Base-by-base conservation (phyloP, 2,888 invertebrate genomes). In the Apamea monoglypha region DNA sequence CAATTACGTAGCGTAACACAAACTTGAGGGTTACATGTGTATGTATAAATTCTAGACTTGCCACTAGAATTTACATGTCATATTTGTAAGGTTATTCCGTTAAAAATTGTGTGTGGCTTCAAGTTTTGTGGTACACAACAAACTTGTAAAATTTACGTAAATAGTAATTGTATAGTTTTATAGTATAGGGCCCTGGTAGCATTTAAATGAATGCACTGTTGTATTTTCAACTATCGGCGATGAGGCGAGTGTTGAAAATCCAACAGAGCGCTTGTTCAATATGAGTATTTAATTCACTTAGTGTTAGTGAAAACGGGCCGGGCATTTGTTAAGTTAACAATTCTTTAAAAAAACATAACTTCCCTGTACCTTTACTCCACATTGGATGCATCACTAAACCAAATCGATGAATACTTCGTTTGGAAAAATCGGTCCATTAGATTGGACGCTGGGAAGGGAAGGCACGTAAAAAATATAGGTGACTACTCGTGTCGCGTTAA, bases 371-470 rank as follows among this genome's bases (percentile, higher is more conserved):
- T 67, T 80, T 16, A 44, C 61, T 56, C 73, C 50, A 69, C 63
- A 73, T 67, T 40, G 47, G 50, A 66, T 68, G 53, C 53, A 71
- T 61, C 63, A 53, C 74, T 86, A 78, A 61, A 50, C 71, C 18
- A 74, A 77, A 82, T 82, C 82, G 72, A 78, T 82, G 75, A 84
- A 72, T 74, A 63, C 68, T 82, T 84, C 82, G 69, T 68, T 73
- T 36, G 86, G 86, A 84, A 84, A 84, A 78, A 78, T 69, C 86
- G 86, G 61, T 78, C 72, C 66, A 84, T 82, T 84, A 78, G 74
- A 70, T 82, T 69, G 44, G 32, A 73, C n/a, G 63, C 59, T 47
- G 61, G 56, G 56, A 71, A 72, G 61, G 56, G 56, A 71, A 72
- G 59, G 63, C 32, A 82, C 25, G 29, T 44, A 76, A 82, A 79